Conservation (phyloP, 92 coral and sea anemone genomes). For the Parazoanthus swiftii region DNA sequence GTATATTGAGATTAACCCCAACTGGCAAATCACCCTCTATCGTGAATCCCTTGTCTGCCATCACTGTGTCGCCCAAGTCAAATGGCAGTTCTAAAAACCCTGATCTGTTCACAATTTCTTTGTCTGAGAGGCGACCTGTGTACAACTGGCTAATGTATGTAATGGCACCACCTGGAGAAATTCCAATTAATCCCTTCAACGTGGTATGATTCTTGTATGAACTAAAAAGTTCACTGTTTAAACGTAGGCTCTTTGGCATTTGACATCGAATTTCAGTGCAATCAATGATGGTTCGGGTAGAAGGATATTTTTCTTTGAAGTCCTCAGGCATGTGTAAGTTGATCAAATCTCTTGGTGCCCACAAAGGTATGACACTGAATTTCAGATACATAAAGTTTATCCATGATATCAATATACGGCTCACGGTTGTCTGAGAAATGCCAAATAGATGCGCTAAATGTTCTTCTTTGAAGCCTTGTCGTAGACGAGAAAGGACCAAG, state of each 20-base stretch:
- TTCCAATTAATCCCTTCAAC: not conserved
- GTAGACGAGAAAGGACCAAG: slow-evolving; percentile 49
- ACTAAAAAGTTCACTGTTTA: slow-evolving; percentile 15
- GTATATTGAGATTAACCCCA: slow-evolving; percentile 1
- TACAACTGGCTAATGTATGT: not conserved
- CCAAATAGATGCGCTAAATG: slow-evolving; percentile 56
- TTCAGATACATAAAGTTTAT: slow-evolving; percentile 44
- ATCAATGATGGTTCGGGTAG: not conserved
- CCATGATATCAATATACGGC: slow-evolving; percentile 51
- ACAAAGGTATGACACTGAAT: not conserved
- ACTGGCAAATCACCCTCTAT: not conserved
- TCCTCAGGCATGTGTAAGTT: not conserved
- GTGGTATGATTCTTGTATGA: not conserved
- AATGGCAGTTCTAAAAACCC: slow-evolving; percentile 12
- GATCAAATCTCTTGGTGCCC: not conserved
- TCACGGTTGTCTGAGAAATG: slow-evolving; percentile 49
- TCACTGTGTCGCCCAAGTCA: not conserved
- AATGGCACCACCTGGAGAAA: not conserved
- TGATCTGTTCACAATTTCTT: not conserved
- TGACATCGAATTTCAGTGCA: not conserved
- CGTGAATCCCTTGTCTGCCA: not conserved
- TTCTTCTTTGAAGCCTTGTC: slow-evolving; percentile 60
- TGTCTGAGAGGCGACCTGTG: slow-evolving; percentile 8
- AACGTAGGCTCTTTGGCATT: not conserved
- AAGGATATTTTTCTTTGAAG: not conserved